phyloP scores from a whole-genome alignment of 2,888 invertebrate genomes.

The Drosophila trichaetosa region DNA sequence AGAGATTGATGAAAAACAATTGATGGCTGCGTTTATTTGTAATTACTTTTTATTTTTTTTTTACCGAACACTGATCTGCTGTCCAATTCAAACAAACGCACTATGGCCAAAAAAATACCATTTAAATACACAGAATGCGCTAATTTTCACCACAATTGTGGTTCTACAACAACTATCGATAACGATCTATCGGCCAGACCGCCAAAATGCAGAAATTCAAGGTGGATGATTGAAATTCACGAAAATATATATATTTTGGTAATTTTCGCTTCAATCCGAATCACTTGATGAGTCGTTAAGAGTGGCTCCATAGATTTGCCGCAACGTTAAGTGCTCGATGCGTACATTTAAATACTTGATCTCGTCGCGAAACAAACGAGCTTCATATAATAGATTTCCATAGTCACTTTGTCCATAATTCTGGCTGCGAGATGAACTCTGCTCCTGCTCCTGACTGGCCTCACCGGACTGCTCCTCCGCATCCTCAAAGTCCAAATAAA shows the following conservation, averaged over 20 bases:
- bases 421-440: not conserved
- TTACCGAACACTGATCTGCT: slow-evolving; percentile 49
- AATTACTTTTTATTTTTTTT: slow-evolving; percentile 33
- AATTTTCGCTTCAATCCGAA: not conserved
- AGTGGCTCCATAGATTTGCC: slow-evolving; percentile 24
- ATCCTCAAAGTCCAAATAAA: slow-evolving; percentile 69
- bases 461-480: not conserved
- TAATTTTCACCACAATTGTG: slow-evolving; percentile 36
- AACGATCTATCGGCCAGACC: slow-evolving; percentile 8
- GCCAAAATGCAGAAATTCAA: slow-evolving; percentile 11
- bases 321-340: slow-evolving; percentile 1
- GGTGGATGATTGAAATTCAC: not conserved
- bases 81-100: slow-evolving; percentile 60
- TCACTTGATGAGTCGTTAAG: slow-evolving; percentile 1
- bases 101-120: slow-evolving; percentile 46
- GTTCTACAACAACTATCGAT: slow-evolving; percentile 23
- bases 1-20: slow-evolving; percentile 23
- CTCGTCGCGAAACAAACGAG: slow-evolving; percentile 57
- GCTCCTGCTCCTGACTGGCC: not conserved
- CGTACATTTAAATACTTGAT: slow-evolving; percentile 55
- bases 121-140: slow-evolving; percentile 23
- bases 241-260: not conserved
- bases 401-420: slow-evolving; percentile 22
- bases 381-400: slow-evolving; percentile 61
- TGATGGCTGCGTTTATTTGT: slow-evolving; percentile 31